Percentiles rank a stretch among this genome's conserved stretches.
Conservation (phyloP, 2,797 vertebrate genomes). For the Brachyalestes nurse region DNA sequence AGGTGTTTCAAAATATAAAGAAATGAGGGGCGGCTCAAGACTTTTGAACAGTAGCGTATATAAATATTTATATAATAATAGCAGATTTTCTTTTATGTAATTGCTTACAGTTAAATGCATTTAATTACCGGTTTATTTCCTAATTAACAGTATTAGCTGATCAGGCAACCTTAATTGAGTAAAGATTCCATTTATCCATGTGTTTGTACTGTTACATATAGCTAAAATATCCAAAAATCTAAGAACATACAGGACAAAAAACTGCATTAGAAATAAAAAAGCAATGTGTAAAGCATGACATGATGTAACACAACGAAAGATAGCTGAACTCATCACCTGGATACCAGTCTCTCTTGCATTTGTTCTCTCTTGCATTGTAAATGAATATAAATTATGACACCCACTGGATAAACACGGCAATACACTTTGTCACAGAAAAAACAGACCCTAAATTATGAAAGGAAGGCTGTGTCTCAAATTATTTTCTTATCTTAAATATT, state of each 20-base stretch:
- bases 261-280: background rate
- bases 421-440: background rate
- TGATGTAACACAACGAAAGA: constrained; percentile 4
- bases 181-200: too few species aligned
- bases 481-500: too few species aligned
- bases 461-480: too few species aligned
- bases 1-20: too few species aligned
- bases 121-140: too few species aligned
- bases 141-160: too few species aligned
- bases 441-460: background rate
- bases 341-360: constrained; percentile 8
- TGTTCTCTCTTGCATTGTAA: background rate
- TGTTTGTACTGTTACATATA: background rate
- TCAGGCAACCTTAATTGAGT: too few species aligned
- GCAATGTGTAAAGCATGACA: constrained; percentile 22
- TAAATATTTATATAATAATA: too few species aligned
- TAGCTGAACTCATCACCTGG: constrained; percentile 9
- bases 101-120: too few species aligned
- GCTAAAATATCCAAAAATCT: background rate
- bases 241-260: background rate
- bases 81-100: too few species aligned
- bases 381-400: background rate
- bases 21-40: too few species aligned
- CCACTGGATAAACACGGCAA: background rate
- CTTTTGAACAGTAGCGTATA: too few species aligned